These are phyloP conservation scores for Bostrychus sinensis DNA, from an alignment of 2,113 vertebrate genomes.

Conservation along the genomic window DNA sequence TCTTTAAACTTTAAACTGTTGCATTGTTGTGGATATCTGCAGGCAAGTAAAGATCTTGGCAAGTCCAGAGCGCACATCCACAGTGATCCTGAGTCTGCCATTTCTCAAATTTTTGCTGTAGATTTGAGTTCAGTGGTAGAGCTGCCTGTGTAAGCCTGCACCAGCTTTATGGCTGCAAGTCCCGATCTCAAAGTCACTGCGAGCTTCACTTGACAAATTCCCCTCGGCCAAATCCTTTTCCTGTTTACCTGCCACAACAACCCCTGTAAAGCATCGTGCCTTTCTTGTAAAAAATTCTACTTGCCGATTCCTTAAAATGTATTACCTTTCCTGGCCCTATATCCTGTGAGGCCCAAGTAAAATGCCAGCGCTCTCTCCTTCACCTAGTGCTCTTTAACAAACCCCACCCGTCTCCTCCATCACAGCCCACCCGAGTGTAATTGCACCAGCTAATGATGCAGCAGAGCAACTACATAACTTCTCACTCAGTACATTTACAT, in stretches of 20 bases:
- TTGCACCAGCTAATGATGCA: constrained; percentile 38
- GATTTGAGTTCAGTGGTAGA: not conserved
- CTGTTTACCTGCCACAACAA: constrained; percentile 41
- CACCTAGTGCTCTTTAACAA: constrained; percentile 24
- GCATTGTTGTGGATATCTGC: not conserved
- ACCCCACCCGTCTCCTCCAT: constrained; percentile 18
- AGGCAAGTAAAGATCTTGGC: not conserved
- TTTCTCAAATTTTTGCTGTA: not conserved
- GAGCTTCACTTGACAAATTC: constrained; percentile 54
- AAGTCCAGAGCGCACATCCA: not conserved
- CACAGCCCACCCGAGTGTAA: constrained; percentile 34
- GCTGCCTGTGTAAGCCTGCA: constrained; percentile 18
- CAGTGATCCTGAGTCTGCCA: not conserved
- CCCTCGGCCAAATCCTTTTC: not conserved
- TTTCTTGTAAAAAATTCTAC: constrained; percentile 29
- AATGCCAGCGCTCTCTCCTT: constrained; percentile 32
- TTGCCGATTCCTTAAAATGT: constrained; percentile 21
- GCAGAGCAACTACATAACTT: constrained; percentile 32
- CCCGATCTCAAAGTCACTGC: constrained; percentile 31
- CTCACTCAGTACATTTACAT: constrained; percentile 4
- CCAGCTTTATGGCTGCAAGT: constrained; percentile 26
- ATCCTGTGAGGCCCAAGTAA: constrained; percentile 21
- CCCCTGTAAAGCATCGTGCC: constrained; percentile 29
- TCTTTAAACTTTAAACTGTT: too few species aligned
- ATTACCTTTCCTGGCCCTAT: constrained; percentile 17